Evolutionary conservation across 2,113 vertebrate species (phyloP).

Genomic region (Numenius arquata): DNA sequence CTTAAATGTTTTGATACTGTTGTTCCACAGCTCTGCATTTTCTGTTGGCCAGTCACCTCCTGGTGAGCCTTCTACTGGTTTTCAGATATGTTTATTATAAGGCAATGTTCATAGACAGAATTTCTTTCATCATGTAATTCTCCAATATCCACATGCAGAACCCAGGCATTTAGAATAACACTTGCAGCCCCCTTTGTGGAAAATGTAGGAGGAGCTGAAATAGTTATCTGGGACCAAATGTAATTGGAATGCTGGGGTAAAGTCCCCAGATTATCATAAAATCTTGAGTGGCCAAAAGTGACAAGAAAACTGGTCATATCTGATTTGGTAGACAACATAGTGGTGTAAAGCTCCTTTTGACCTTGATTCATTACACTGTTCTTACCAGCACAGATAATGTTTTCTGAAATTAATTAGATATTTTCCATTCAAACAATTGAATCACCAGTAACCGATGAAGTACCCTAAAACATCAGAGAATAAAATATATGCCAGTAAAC

Average conservation of each 20-base stretch:
- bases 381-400: not conserved
- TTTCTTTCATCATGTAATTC: not conserved
- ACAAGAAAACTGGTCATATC: not conserved
- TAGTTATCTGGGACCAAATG: not conserved
- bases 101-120: not conserved
- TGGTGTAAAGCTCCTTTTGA: not conserved
- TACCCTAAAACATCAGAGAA: not conserved
- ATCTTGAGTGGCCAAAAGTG: not conserved
- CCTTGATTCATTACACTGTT: not conserved
- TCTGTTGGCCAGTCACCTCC: not conserved
- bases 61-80: not conserved
- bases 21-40: not conserved
- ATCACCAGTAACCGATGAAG: not conserved
- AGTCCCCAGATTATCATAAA: not conserved
- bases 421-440: not conserved
- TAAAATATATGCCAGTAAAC: not conserved
- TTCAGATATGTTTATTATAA: not conserved
- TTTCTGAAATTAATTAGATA: not conserved
- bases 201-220: not conserved
- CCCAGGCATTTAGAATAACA: not conserved
- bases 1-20: rapidly evolving
- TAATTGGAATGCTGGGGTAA: not conserved
- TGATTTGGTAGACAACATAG: not conserved
- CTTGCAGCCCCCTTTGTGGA: not conserved
- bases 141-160: not conserved